These are phyloP conservation scores for Onthophagus taurus DNA, from an alignment of 1,140 invertebrate species.

Conservation along the genomic window DNA sequence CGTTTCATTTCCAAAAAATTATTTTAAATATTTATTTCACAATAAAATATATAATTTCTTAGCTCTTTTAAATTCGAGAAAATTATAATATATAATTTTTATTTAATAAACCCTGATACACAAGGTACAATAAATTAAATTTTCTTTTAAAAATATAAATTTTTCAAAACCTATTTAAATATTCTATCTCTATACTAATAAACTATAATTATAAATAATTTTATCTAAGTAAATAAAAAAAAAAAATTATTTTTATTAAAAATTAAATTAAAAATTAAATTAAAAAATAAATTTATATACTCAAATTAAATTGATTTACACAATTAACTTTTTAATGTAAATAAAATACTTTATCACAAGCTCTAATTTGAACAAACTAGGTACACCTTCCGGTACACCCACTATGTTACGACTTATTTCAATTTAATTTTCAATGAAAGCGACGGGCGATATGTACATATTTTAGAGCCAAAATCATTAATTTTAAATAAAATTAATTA, in stretches of 20 bases:
- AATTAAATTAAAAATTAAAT: conserved; percentile 27
- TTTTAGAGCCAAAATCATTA: conserved; percentile 40
- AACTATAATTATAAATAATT: conserved; percentile 39
- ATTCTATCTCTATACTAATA: conserved; percentile 40
- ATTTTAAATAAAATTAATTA: conserved; percentile 39
- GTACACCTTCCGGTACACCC: conserved; percentile 56
- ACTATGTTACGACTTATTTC: conserved; percentile 69
- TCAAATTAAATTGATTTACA: conserved; percentile 41
- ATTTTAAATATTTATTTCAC: conserved; percentile 47
- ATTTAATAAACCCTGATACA: conserved; percentile 54
- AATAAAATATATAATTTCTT: conserved; percentile 43
- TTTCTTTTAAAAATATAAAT: conserved; percentile 37
- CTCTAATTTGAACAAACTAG: conserved; percentile 45
- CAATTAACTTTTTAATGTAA: conserved; percentile 46
- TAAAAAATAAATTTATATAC: conserved; percentile 31
- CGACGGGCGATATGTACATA: conserved; percentile 61
- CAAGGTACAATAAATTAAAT: conserved; percentile 51
- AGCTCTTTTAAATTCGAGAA: conserved; percentile 47
- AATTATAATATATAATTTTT: conserved; percentile 37
- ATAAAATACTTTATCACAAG: conserved; percentile 46
- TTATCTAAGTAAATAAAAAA: conserved; percentile 40
- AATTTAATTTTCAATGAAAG: conserved; percentile 50
- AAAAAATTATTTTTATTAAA: conserved; percentile 33
- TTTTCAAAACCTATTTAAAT: conserved; percentile 25
- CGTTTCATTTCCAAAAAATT: conserved; percentile 48